phyloP scores from a whole-genome alignment of 2,113 vertebrate genomes.

The Zingel zingel region DNA sequence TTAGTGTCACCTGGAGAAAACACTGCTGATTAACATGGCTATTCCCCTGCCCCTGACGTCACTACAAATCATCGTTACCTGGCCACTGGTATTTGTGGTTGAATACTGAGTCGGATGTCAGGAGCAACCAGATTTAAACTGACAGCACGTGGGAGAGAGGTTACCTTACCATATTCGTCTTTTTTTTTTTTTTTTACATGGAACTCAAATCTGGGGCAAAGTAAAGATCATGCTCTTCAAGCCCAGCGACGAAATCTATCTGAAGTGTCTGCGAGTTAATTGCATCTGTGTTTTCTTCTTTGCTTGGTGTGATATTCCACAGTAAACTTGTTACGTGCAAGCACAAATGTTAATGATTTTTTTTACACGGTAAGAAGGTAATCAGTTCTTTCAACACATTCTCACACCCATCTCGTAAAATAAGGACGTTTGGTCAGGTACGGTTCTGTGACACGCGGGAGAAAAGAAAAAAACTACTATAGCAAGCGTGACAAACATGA shows the following conservation, averaged over 20 bases:
- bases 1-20: conserved; percentile 72
- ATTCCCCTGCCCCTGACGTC: conserved; percentile 55
- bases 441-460: no score
- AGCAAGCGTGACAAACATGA: no score
- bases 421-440: no score
- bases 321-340: conserved; percentile 4
- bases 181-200: conserved; percentile 26
- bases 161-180: conserved; percentile 38
- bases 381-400: background rate
- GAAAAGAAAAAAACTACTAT: no score
- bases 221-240: conserved; percentile 57
- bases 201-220: conserved; percentile 62
- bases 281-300: background rate
- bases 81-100: conserved; percentile 71
- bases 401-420: no score
- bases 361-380: background rate
- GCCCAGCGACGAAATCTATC: conserved; percentile 39
- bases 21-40: conserved; percentile 64
- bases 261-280: conserved; percentile 36
- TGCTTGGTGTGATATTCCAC: background rate
- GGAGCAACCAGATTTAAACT: conserved; percentile 52
- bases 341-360: background rate
- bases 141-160: conserved; percentile 57
- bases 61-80: conserved; percentile 72
- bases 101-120: conserved; percentile 40